Percentiles rank a stretch among this genome's conserved stretches.
Conservation (phyloP, 1,140 invertebrate genomes). For the Acromyrmex echinatior region DNA sequence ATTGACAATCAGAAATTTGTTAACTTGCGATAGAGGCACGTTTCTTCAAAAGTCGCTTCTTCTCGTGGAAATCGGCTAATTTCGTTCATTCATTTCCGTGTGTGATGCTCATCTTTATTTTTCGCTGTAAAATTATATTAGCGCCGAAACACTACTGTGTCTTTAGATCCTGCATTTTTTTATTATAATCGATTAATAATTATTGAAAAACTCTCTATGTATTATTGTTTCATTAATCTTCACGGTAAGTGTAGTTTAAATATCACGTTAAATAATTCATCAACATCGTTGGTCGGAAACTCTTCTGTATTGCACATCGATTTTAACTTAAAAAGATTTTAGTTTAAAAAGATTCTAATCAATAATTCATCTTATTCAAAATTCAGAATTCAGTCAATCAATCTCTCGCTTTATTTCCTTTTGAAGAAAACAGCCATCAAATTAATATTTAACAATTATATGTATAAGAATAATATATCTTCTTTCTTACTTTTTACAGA, state of each 20-base stretch:
- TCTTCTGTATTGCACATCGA: background rate
- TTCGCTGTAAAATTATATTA: background rate
- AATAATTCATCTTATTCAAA: background rate
- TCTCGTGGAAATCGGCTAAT: background rate
- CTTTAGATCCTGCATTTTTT: background rate
- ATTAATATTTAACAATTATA: background rate
- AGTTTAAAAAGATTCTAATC: background rate
- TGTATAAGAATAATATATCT: no score
- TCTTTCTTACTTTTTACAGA: no score
- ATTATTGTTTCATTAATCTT: background rate
- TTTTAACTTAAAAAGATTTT: slow-evolving; percentile 25
- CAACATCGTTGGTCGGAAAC: background rate
- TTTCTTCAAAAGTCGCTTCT: slow-evolving; percentile 24
- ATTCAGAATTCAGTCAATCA: background rate
- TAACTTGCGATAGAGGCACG: slow-evolving; percentile 57
- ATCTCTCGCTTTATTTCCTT: background rate
- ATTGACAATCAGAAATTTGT: slow-evolving; percentile 71
- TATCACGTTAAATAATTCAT: background rate
- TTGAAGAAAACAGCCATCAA: background rate
- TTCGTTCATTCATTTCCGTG: background rate
- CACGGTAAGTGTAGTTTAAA: background rate
- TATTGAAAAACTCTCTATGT: background rate
- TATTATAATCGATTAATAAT: slow-evolving; percentile 1
- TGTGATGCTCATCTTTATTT: background rate
- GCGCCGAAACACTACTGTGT: no score